phyloP scores from a whole-genome alignment of 2,113 vertebrate species.

The Montifringilla adamsi region DNA sequence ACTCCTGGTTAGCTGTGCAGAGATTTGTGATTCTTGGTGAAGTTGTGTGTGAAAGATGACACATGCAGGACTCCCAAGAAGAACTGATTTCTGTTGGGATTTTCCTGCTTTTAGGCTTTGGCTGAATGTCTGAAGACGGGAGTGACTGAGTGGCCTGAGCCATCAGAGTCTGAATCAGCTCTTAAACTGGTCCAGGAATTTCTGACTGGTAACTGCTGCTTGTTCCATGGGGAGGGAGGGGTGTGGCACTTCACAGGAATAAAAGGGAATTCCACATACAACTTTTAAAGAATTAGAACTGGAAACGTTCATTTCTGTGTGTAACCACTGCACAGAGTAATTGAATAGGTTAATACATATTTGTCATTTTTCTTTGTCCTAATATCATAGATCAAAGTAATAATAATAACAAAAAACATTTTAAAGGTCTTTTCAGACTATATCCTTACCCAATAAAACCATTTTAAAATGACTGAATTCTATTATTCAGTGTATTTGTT shows the following conservation, averaged over 20 bases:
- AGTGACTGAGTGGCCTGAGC: slow-evolving; percentile 87
- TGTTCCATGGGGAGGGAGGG: background rate
- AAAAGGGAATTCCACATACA: background rate
- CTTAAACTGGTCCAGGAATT: slow-evolving; percentile 82
- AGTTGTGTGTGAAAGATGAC: background rate
- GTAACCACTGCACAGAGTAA: background rate
- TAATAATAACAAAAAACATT: background rate
- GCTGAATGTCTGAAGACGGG: slow-evolving; percentile 84
- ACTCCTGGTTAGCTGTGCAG: background rate
- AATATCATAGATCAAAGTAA: background rate
- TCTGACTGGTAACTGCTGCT: slow-evolving; percentile 78
- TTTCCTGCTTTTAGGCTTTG: slow-evolving; percentile 75
- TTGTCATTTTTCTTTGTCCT: background rate
- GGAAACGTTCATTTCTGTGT: background rate
- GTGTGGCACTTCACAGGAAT: background rate
- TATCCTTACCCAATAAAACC: background rate
- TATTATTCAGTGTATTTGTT: background rate
- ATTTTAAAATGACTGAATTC: accelerated
- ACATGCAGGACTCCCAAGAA: background rate
- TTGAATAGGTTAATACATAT: background rate
- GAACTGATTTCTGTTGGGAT: background rate
- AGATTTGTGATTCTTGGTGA: background rate
- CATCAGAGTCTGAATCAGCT: slow-evolving; percentile 77
- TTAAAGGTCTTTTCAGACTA: accelerated
- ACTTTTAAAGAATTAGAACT: background rate